These are phyloP conservation scores for Sorex fumeus DNA, from an alignment of 2,113 vertebrate species.

Conservation along the genomic window DNA sequence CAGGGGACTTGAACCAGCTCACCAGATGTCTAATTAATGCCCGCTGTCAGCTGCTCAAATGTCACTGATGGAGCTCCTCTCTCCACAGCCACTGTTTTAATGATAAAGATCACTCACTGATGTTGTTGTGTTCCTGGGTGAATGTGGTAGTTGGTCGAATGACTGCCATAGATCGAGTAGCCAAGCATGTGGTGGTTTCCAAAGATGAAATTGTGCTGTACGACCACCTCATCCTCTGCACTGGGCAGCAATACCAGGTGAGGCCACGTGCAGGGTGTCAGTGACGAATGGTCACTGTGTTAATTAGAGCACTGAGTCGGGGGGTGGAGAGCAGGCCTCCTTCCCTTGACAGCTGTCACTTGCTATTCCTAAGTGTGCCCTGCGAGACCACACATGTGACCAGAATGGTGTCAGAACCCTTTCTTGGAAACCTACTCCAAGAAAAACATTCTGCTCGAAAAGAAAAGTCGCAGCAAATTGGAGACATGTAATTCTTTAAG, in stretches of 20 bases:
- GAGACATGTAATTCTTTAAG: slow-evolving; percentile 73
- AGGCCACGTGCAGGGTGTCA: slow-evolving; percentile 31
- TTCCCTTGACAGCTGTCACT: slow-evolving; percentile 38
- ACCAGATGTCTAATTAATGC: slow-evolving; percentile 90
- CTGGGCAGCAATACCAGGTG: slow-evolving; percentile 95
- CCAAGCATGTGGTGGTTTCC: slow-evolving; percentile 92
- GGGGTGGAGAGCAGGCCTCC: not conserved
- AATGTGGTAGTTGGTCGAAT: slow-evolving; percentile 93
- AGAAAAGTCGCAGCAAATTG: slow-evolving; percentile 59
- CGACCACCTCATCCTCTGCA: slow-evolving; percentile 95
- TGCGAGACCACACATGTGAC: not conserved
- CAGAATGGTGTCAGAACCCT: slow-evolving; percentile 60
- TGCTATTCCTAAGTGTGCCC: slow-evolving; percentile 34
- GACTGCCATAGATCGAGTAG: slow-evolving; percentile 92
- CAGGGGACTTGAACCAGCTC: slow-evolving; percentile 77
- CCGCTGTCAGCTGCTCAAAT: slow-evolving; percentile 88
- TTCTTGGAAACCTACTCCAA: slow-evolving; percentile 66
- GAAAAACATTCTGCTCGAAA: slow-evolving; percentile 73
- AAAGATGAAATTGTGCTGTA: slow-evolving; percentile 89
- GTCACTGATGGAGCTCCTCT: slow-evolving; percentile 87
- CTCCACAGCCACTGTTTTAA: slow-evolving; percentile 93
- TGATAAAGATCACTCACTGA: slow-evolving; percentile 91
- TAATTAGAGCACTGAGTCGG: not conserved
- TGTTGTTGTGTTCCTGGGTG: slow-evolving; percentile 92
- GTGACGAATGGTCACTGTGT: not conserved